Base-by-base conservation (phyloP, 2,113 vertebrate species). In the Hipposideros armiger region DNA sequence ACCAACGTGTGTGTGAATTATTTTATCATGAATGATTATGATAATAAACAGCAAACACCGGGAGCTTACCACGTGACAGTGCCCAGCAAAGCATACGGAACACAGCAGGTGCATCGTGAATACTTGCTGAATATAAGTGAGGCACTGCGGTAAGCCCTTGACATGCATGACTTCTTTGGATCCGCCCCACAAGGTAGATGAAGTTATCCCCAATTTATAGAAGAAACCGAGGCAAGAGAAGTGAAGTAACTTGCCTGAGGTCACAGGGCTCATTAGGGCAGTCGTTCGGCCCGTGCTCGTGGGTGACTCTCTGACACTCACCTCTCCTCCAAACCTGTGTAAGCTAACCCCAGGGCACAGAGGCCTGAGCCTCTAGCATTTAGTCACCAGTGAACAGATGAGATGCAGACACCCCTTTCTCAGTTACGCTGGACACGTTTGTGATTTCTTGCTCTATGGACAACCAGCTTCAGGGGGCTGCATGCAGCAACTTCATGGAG, bases 241-340 rank as follows among this genome's bases (percentile, higher is more conserved):
- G 40, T 7, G 60, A 64, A 56, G 54, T 11, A 7, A 83, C 58
- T 54, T 56, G 87, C 32, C 91, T 54, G 76, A 72, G 42, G 5
- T 36, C n/a, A 16, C 32, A 11, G 11, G 14, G 62, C 60, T 52
- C 70, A 0, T 8, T 3, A 36, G 85, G 47, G 17, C 40, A 17
- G 40, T 14, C 72, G 5, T 4, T 28, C 0, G 5, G 84, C 50
- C 64, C 26, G 7, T 4, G 56, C 2, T 5, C 1, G 3, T 0
- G 3, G 52, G 28, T 52, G 9, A 84, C 17, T 15, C 17, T 15
- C 20, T 52, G 40, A 58, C 20, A 19, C 36, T 50, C 4, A 14
- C 32, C 78, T 42, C 56, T 32, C 62, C 40, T 45, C 4, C 4
- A 50, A 24, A 74, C 66, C 80, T 16, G 7, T 32, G 66, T 8